Evolutionary conservation across 2,888 invertebrate genomes (phyloP), one percentile per base, ranked within the genome.

Genomic region (Stenoptilia bipunctidactyla): DNA sequence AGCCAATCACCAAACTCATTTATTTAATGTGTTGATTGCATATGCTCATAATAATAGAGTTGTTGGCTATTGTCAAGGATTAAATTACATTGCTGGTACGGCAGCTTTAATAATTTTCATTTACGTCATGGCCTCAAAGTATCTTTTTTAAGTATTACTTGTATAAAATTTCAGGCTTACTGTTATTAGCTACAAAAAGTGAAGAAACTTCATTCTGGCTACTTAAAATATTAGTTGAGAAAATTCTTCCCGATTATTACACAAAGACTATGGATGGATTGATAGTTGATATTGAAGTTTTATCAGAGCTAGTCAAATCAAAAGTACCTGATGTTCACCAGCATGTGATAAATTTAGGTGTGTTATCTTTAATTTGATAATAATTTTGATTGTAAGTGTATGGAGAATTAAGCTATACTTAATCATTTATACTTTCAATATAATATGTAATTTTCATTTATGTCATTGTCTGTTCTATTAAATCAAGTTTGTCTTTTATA

Each of bases 171-270:
- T 41, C 52, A 87, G 94, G 94, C 30, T 79, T 97, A 49, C 74
- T 97, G 48, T 73, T 97, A 40, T 80, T 97, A 48, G 91, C 94
- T 20, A 93, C 96, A 15, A 93, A 94, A 72, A 92, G 89, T 73
- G 96, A 97, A 70, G 96, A 97, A 70, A 90, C 90, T 46, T 91
- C 95, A 36, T 97, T 97, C 80, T 97, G 97, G 97, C 79, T 97
- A 40, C 83, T 97, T 40, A 95, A 95, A 80, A 89, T 90, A n/a
- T 80, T 97, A 50, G 91, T 96, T 5, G 94, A 95, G 61, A 88
- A 89, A 56, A 92, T 94, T 55, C 85, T 96, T 45, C 96, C 96
- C 6, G 92, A 92, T 48, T 97, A 96, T 82, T 97, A 97, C 68
- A 90, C 93, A 13, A 89, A 88, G 51, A 94, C 92, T 42, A 96